Evolutionary conservation across 2,797 vertebrate genomes (phyloP), one percentile per base, ranked within the genome.

Genomic region (Luscinia luscinia): DNA sequence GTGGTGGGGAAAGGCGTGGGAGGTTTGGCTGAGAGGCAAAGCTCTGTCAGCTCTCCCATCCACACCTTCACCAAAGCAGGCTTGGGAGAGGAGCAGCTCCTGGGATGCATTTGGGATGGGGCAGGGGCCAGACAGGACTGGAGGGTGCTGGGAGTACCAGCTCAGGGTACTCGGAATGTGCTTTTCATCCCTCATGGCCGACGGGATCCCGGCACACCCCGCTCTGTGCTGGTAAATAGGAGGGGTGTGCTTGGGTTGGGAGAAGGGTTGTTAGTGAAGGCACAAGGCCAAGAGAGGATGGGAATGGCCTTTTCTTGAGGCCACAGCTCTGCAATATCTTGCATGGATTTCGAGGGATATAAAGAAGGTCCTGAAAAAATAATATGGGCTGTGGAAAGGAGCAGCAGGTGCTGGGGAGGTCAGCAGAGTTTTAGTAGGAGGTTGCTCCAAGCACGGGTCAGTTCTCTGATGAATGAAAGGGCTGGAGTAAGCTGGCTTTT

Each of bases 21-120:
- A 66, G 58, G 22, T 32, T 27, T 70, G 74, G 49, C 66, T 59
- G 22, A 1, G 5, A 82, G 66, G 26, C 57, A 73, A 69, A 62
- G 12, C 0, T 2, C 84, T 38, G 57, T 0, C 2, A 73, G 36
- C 78, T 70, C 38, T 76, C 52, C 55, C 11, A 12, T 48, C 36
- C 6, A 3, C 38, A 32, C 6, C 68, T 63, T 70, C 0, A 0
- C 48, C 3, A 0, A 23, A 55, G 48, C 2, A 3, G 36, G 18
- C 36, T 38, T 41, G 84, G 32, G 58, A 90, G n/a, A 68, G 23
- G 38, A 73, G 45, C 24, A 46, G 1, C 12, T 76, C 48, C 38
- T 20, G 63, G 67, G 57, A 28, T 63, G 75, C 27, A 38, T 21
- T 58, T n/a, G 43, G 45, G 32, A 12, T 1, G 9, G 62, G 38